A percentile compares a stretch with the other conserved stretches of the same genome.
Conservation (phyloP, 2,113 vertebrate species). For the Paramormyrops kingsleyae region DNA sequence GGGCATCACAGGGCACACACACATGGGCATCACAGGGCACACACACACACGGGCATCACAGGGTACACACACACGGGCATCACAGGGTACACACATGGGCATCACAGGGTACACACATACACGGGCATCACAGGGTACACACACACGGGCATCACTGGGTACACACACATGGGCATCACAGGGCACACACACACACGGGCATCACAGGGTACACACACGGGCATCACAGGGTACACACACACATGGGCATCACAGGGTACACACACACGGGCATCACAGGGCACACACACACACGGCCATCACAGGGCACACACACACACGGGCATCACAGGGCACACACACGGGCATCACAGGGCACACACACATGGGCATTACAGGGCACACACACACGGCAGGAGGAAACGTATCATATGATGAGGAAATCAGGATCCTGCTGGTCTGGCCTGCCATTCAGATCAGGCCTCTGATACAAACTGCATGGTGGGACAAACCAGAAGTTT, state of each 20-base stretch:
- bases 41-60: too few relatives aligned
- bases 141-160: not conserved
- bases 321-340: not conserved
- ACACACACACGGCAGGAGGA: not conserved
- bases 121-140: too few relatives aligned
- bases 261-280: too few relatives aligned
- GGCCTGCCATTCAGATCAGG: not conserved
- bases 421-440: not conserved
- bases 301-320: not conserved
- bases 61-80: too few relatives aligned
- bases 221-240: too few relatives aligned
- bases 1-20: too few relatives aligned
- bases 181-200: not conserved
- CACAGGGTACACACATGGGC: too few relatives aligned
- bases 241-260: too few relatives aligned
- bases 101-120: too few relatives aligned
- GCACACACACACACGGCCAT: too few relatives aligned
- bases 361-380: not conserved
- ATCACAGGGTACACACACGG: too few relatives aligned
- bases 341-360: not conserved
- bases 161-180: not conserved
- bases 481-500: not conserved
- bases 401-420: not conserved
- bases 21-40: too few relatives aligned
- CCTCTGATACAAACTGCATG: not conserved